Percentiles rank a stretch among this genome's conserved stretches.
phyloP scores from a whole-genome alignment of 2,113 vertebrate genomes.

The Zosterops japonicus region DNA sequence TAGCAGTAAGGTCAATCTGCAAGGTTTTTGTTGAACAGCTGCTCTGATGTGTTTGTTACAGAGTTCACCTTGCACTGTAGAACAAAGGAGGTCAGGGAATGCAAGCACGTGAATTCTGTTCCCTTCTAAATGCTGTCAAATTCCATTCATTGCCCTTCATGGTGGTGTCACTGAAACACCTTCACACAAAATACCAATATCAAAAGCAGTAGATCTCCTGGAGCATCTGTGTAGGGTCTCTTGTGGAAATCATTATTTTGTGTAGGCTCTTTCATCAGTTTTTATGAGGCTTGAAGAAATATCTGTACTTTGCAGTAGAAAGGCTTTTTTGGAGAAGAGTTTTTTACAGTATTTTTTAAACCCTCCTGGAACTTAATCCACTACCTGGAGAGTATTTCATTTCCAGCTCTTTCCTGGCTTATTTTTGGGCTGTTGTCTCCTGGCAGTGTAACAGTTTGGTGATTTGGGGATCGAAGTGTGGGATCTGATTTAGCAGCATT shows the following conservation, averaged over 20 bases:
- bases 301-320: not conserved
- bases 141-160: not conserved
- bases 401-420: not conserved
- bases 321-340: not conserved
- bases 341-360: not conserved
- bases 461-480: not conserved
- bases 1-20: conserved; percentile 24
- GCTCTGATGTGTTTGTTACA: not conserved
- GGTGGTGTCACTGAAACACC: not conserved
- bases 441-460: not conserved
- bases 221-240: not conserved
- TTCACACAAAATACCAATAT: not conserved
- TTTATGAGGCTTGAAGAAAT: not conserved
- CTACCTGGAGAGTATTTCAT: not conserved
- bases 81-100: not conserved
- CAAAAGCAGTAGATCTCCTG: not conserved
- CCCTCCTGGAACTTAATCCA: not conserved
- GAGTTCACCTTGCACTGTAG: not conserved
- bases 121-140: not conserved
- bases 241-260: not conserved
- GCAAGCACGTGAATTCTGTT: not conserved
- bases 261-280: not conserved
- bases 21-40: not conserved
- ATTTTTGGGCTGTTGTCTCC: not conserved
- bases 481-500: not conserved